Base-by-base conservation (phyloP, 2,888 invertebrate species). In the Callyntrura guangdongensis region DNA sequence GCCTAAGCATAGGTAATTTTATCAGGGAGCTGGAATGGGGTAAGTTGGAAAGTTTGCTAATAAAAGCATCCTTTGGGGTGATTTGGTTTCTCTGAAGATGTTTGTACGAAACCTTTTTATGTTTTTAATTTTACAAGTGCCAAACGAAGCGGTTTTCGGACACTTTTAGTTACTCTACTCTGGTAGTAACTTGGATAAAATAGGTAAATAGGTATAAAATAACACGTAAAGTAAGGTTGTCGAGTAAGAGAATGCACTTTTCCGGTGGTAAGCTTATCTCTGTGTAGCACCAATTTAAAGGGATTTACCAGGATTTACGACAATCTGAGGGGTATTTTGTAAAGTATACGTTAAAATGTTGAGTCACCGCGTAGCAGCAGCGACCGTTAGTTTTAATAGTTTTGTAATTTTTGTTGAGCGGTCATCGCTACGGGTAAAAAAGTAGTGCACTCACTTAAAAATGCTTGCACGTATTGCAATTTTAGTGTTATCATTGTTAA, bases 91-190 rank as follows among this genome's bases (percentile, higher is more conserved):
- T 36, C 36, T 36, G 36, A 36, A 53, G 5, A 14, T 53, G n/a
- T 12, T 53, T 53, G 2, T 2, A 53, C n/a, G 53, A 12, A 14
- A 53, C 25, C 36, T n/a, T 69, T 69, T 72, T 6, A 47, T 47
- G 14, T 72, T 72, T 17, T 47, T 20, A 20, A 20, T 72, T 72
- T 47, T 72, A 20, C 45, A 72, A 72, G 72, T 72, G 72, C 72
- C 72, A 72, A 72, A 72, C 17, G 5, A 47, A 20, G 9, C 9
- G 72, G 72, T 47, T 47, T 17, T 47, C 12, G 47, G 47, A 47
- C 36, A 36, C 36, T 36, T n/a, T 72, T 69, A 47, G 45, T 47
- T 47, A 72, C 47, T 47, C 47, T 2, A 45, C 47, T 9, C 1
- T 72, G 12, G 36, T 36, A 36, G 36, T 36, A 36, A 36, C 36